phyloP scores from a whole-genome alignment of 2,797 vertebrate genomes.

The Sciurus vulgaris region DNA sequence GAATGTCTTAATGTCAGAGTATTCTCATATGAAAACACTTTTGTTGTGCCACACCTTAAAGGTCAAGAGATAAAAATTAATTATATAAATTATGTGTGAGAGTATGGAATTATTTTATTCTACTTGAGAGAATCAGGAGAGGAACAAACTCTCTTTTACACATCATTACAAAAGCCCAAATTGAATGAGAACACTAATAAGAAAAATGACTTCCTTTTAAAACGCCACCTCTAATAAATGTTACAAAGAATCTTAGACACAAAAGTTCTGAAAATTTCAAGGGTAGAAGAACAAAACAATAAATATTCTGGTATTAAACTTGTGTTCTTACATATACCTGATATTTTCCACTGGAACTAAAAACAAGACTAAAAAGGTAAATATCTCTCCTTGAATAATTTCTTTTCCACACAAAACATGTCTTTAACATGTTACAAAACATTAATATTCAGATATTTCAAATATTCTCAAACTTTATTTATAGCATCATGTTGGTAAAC shows the following conservation, averaged over 20 bases:
- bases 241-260: conserved; percentile 58
- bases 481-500: not conserved
- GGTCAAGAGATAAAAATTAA: conserved; percentile 35
- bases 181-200: conserved; percentile 47
- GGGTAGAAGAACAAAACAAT: conserved; percentile 69
- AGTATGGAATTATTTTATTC: conserved; percentile 38
- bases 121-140: conserved; percentile 51
- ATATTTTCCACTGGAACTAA: conserved; percentile 62
- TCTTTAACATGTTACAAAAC: conserved; percentile 75
- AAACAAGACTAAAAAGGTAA: conserved; percentile 68
- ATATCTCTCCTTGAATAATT: conserved; percentile 74
- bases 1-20: not conserved
- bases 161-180: conserved; percentile 41
- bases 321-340: conserved; percentile 33
- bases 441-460: conserved; percentile 81
- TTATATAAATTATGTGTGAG: not conserved
- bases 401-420: conserved; percentile 75
- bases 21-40: not conserved
- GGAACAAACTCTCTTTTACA: conserved; percentile 5
- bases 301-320: conserved; percentile 63
- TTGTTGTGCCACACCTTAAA: conserved; percentile 53
- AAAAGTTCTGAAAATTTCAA: conserved; percentile 75
- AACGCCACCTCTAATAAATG: conserved; percentile 59
- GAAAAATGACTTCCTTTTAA: conserved; percentile 47
- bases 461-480: conserved; percentile 72